Conservation (phyloP, 2,888 invertebrate genomes). For the Nycteola revayana region DNA sequence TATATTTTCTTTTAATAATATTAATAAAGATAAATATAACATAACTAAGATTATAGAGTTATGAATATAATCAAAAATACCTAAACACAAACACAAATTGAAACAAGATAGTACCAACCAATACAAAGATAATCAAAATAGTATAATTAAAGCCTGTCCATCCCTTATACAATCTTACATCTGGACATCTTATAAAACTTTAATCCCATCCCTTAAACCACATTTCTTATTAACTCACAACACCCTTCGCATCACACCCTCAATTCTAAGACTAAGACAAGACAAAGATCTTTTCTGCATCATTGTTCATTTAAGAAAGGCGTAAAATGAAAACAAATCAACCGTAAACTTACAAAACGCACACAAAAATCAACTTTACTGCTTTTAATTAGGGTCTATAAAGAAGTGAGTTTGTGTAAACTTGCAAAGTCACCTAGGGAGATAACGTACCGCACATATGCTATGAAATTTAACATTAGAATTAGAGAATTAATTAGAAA, state of each 20-base stretch:
- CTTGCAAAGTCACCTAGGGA: slow-evolving; percentile 54
- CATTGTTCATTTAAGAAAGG: slow-evolving; percentile 64
- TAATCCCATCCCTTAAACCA: not conserved
- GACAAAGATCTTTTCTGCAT: slow-evolving; percentile 58
- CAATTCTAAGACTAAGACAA: slow-evolving; percentile 16
- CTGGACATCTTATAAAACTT: not conserved
- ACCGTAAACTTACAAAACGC: slow-evolving; percentile 16
- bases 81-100: too few species aligned
- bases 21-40: too few species aligned
- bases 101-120: too few species aligned
- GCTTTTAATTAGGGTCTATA: not conserved
- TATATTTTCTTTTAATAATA: too few species aligned
- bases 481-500: slow-evolving; percentile 32
- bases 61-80: too few species aligned
- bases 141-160: not conserved
- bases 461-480: slow-evolving; percentile 16
- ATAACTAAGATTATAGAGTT: too few species aligned
- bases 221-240: not conserved
- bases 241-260: slow-evolving; percentile 27
- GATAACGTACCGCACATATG: slow-evolving; percentile 42
- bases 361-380: slow-evolving; percentile 16
- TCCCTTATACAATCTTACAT: not conserved
- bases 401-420: slow-evolving; percentile 3
- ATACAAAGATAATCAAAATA: too few species aligned
- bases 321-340: slow-evolving; percentile 50